Conservation (phyloP, 2,888 invertebrate species). For the Gonocerus acuteangulatus region DNA sequence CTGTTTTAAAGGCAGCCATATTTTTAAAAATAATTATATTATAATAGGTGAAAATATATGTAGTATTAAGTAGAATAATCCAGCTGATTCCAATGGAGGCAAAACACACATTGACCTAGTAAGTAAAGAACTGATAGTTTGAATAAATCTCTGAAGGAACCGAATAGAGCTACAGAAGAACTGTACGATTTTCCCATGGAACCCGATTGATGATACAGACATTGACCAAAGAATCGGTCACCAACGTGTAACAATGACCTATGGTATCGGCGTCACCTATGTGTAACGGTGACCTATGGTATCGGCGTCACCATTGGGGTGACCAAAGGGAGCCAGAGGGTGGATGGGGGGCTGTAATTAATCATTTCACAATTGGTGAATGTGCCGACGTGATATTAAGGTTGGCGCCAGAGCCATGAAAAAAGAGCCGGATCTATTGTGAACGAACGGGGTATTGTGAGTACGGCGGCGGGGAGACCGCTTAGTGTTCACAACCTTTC, state of each 20-base stretch:
- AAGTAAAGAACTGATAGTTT: too few relatives aligned
- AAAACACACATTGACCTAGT: too few relatives aligned
- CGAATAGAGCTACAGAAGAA: too few relatives aligned
- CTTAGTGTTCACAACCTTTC: slow-evolving; percentile 11
- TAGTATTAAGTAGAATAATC: too few relatives aligned
- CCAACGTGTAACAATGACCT: slow-evolving; percentile 15
- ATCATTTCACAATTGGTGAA: slow-evolving; percentile 35
- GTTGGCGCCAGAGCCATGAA: slow-evolving; percentile 30
- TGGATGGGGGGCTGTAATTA: slow-evolving; percentile 30
- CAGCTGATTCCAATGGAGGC: too few relatives aligned
- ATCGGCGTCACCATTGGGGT: background rate
- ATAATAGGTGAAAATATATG: too few relatives aligned
- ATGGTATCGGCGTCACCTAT: slow-evolving; percentile 4
- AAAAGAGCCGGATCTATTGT: slow-evolving; percentile 3
- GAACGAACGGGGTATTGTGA: background rate
- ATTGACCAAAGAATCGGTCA: background rate
- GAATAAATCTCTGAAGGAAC: too few relatives aligned
- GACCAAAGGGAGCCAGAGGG: background rate
- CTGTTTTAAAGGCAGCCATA: too few relatives aligned
- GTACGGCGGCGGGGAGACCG: slow-evolving; percentile 5
- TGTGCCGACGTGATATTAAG: slow-evolving; percentile 34
- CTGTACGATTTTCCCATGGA: too few relatives aligned
- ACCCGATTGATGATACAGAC: too few relatives aligned
- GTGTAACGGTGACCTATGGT: slow-evolving; percentile 23
- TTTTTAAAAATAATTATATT: too few relatives aligned